phyloP scores from a whole-genome alignment of 2,888 invertebrate genomes.

The Odontocerum albicorne region DNA sequence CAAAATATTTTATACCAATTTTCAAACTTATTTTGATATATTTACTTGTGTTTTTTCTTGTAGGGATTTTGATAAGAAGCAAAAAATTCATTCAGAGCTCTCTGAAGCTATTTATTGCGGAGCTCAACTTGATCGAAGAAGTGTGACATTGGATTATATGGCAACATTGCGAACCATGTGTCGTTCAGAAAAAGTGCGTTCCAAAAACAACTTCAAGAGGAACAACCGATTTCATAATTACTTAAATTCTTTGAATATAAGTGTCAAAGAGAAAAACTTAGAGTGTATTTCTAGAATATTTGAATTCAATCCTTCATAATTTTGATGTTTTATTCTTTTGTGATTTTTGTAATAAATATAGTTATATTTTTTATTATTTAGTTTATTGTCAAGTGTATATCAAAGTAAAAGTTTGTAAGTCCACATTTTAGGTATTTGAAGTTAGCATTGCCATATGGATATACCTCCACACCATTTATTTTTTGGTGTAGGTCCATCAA shows the following conservation, averaged over 20 bases:
- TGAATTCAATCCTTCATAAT: background rate
- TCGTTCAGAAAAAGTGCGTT: conserved; percentile 65
- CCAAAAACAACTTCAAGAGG: conserved; percentile 61
- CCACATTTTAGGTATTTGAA: no score
- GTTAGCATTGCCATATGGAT: no score
- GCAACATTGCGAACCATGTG: conserved; percentile 69
- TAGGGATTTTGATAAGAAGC: conserved; percentile 53
- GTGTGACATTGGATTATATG: conserved; percentile 69
- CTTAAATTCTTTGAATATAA: conserved; percentile 61
- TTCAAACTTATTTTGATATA: no score
- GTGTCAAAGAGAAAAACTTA: conserved; percentile 54
- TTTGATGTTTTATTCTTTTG: background rate
- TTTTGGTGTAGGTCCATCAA: no score
- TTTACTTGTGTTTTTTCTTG: no score
- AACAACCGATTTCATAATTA: conserved; percentile 80
- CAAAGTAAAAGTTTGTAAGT: no score
- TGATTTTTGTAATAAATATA: no score
- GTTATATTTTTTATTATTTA: no score
- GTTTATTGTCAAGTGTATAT: no score
- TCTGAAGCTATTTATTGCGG: conserved; percentile 54
- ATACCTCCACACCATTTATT: no score
- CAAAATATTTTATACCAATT: no score
- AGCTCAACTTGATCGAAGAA: conserved; percentile 55
- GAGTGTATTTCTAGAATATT: conserved; percentile 50
- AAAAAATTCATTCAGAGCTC: conserved; percentile 46